Base-by-base conservation (phyloP, 2,797 vertebrate genomes). In the Sebastes goodei region DNA sequence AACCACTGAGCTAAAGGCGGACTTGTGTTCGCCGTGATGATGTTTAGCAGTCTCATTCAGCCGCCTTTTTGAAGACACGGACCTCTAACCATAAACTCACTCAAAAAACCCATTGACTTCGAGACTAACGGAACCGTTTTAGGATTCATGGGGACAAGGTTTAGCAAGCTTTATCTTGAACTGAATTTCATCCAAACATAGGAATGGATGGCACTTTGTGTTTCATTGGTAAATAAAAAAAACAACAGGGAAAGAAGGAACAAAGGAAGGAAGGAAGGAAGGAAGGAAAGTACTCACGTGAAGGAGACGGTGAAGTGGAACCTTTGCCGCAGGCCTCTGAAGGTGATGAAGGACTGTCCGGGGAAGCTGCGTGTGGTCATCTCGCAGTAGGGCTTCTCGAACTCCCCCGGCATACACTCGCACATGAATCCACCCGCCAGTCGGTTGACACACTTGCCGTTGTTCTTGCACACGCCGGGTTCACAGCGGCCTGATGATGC, bases 301-400 rank as follows among this genome's bases (percentile, higher is more conserved):
- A 99, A 97, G 33, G 97, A 97, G 42, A 99, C 72, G 0, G 97
- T 98, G 95, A 99, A 99, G 96, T 98, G 99, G 91, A 99, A 99
- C 63, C 99, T 97, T 71, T 99, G 99, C 21, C 98, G 86, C 65
- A 99, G 95, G 65, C 98, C 99, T 42, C 97, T 96, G 95, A 99
- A 99, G 86, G 99, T 99, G 93, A 99, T 93, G 76, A 99, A 99
- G 84, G 99, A 99, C 89, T 95, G 96, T 0, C 97, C 97, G 0
- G 99, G 98, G 92, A 99, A 99, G 94, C 96, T 99, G 87, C 98
- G 95, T 2, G 99, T 97, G 90, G 97, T 97, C 96, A 99, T 97
- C 95, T 99, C 97, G 1, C 98, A 99, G 95, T 97, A 99, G 0
- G 98, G 99, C 82, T 96, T 95, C 95, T 99, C 97, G 0, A 94